These are phyloP conservation scores for Drosophila formosana DNA, from an alignment of 2,888 invertebrate species.

Conservation along the genomic window DNA sequence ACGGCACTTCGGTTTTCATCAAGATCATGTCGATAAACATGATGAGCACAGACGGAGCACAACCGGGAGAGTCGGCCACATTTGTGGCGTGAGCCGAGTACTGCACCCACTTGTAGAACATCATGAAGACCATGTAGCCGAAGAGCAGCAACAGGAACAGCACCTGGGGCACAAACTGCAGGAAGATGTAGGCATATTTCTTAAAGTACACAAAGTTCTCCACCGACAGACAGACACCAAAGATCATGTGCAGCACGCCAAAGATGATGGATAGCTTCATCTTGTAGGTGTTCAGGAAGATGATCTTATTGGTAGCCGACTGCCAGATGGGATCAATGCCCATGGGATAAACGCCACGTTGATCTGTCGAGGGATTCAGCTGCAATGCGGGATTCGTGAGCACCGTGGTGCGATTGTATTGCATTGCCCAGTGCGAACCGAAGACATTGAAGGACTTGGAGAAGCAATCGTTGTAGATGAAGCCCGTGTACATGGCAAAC, in stretches of 20 bases:
- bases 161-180: constrained; percentile 96
- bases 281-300: constrained; percentile 97
- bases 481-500: constrained; percentile 98
- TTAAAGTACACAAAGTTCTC: constrained; percentile 91
- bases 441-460: constrained; percentile 97
- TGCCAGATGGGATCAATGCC: constrained; percentile 93
- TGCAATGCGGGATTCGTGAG: constrained; percentile 86
- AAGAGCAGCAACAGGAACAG: constrained; percentile 94
- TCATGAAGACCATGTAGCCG: constrained; percentile 95
- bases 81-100: constrained; percentile 86
- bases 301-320: constrained; percentile 93
- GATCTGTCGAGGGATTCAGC: constrained; percentile 87
- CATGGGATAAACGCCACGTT: constrained; percentile 88
- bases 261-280: constrained; percentile 98
- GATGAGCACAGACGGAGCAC: constrained; percentile 91
- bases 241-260: constrained; percentile 96
- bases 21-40: constrained; percentile 92
- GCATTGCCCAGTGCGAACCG: constrained; percentile 92
- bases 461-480: constrained; percentile 98
- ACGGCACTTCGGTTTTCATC: constrained; percentile 86
- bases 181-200: constrained; percentile 88
- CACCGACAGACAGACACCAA: constrained; percentile 94
- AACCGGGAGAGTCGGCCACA: constrained; percentile 84
- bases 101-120: constrained; percentile 95
- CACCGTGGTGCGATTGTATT: constrained; percentile 87